Evolutionary conservation across 1,140 invertebrate species (phyloP).

Genomic region (Halesus radiatus): DNA sequence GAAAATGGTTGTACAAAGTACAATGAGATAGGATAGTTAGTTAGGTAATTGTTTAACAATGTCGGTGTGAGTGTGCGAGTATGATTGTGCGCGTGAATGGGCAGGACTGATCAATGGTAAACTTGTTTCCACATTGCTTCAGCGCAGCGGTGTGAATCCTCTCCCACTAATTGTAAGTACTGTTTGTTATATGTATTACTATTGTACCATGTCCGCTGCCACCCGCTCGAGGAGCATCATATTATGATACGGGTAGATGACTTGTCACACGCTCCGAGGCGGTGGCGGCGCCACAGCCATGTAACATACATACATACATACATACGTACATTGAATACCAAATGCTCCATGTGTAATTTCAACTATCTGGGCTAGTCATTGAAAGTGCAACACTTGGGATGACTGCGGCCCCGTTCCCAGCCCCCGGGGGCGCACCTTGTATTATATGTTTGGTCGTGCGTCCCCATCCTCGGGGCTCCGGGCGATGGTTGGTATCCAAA

Average conservation of each 20-base stretch:
- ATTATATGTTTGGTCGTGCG: constrained; percentile 53
- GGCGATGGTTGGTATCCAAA: constrained; percentile 35
- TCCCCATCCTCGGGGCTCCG: neutral
- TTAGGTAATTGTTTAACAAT: constrained; percentile 59
- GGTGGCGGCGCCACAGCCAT: constrained; percentile 22
- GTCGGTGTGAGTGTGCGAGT: constrained; percentile 51
- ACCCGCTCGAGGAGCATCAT: constrained; percentile 44
- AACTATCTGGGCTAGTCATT: constrained; percentile 51
- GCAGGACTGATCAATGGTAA: constrained; percentile 47
- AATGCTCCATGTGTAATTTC: constrained; percentile 46
- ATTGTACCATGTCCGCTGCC: constrained; percentile 42
- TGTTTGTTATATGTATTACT: constrained; percentile 35
- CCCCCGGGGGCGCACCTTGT: constrained; percentile 44
- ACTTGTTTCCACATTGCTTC: constrained; percentile 47
- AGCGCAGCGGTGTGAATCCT: constrained; percentile 14
- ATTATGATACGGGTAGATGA: constrained; percentile 53
- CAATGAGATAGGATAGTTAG: constrained; percentile 58
- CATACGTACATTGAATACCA: constrained; percentile 42
- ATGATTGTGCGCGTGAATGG: constrained; percentile 30
- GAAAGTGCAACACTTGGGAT: constrained; percentile 51
- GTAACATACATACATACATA: no score
- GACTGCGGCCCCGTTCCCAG: neutral
- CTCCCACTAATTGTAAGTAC: constrained; percentile 54
- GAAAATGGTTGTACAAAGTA: constrained; percentile 58
- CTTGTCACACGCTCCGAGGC: constrained; percentile 45